Evolutionary conservation across 2,888 invertebrate genomes (phyloP).

Genomic region (Drosophila diplacantha): DNA sequence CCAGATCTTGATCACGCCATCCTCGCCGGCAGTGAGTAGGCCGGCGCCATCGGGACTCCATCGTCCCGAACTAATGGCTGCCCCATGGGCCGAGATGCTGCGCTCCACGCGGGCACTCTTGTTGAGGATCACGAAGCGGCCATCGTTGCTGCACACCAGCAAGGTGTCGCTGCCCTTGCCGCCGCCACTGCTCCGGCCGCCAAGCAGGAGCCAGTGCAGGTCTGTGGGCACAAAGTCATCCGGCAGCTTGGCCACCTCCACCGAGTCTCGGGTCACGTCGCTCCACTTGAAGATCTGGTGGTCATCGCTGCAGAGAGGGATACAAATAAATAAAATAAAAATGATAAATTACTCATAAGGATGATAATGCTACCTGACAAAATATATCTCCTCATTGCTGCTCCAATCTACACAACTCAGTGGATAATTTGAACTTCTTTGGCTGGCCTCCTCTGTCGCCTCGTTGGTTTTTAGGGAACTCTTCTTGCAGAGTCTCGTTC

Average conservation of each 20-base stretch:
- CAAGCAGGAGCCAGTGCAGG: slow-evolving; percentile 87
- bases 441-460: slow-evolving; percentile 11
- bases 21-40: slow-evolving; percentile 95
- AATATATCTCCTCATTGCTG: slow-evolving; percentile 94
- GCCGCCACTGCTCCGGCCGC: slow-evolving; percentile 75
- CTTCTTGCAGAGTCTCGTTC: slow-evolving; percentile 87
- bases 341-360: no score
- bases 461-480: slow-evolving; percentile 79
- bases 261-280: slow-evolving; percentile 86
- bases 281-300: slow-evolving; percentile 94
- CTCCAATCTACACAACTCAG: slow-evolving; percentile 96
- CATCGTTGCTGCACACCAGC: slow-evolving; percentile 91
- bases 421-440: slow-evolving; percentile 79
- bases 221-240: slow-evolving; percentile 92
- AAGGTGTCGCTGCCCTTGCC: slow-evolving; percentile 83
- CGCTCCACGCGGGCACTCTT: slow-evolving; percentile 95
- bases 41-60: slow-evolving; percentile 98
- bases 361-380: slow-evolving; percentile 83
- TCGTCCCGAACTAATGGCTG: slow-evolving; percentile 91
- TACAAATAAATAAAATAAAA: no score
- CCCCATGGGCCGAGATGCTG: slow-evolving; percentile 93
- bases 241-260: slow-evolving; percentile 86
- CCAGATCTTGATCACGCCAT: slow-evolving; percentile 98
- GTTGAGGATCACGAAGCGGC: slow-evolving; percentile 91
- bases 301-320: slow-evolving; percentile 85